A percentile compares a stretch with the other conserved stretches of the same genome.
These are phyloP conservation scores for Erythrocercus mccallii DNA, from an alignment of 2,113 vertebrate species.

Conservation along the genomic window DNA sequence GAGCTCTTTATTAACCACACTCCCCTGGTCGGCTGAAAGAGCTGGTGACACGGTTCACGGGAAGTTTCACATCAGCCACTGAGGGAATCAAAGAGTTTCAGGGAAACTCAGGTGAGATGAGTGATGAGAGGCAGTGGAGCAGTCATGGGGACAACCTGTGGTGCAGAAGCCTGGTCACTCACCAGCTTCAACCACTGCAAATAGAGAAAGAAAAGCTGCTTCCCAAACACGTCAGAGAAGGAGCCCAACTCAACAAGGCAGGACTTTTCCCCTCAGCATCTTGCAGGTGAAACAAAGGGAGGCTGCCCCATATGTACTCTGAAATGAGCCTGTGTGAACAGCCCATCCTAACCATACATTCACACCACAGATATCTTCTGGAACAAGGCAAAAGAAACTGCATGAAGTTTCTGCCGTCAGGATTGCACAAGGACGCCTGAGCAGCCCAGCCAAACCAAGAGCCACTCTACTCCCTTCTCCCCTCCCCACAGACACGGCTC, in stretches of 20 bases:
- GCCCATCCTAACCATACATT: accelerated
- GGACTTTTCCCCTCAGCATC: neutral
- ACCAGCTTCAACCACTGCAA: neutral
- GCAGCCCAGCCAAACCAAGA: neutral
- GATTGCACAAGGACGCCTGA: neutral
- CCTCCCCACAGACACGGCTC: accelerated
- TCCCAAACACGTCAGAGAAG: neutral
- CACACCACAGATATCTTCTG: neutral
- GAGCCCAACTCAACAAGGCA: accelerated
- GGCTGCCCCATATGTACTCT: accelerated
- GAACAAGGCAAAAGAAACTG: neutral
- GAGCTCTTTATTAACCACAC: neutral
- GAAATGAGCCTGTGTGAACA: neutral
- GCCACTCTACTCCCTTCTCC: neutral
- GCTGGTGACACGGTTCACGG: accelerated
- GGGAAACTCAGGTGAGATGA: neutral
- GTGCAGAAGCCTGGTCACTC: neutral
- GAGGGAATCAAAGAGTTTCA: neutral
- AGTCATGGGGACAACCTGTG: too few relatives aligned
- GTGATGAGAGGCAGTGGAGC: neutral
- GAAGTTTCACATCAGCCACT: neutral
- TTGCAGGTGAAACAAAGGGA: neutral
- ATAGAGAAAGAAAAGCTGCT: neutral
- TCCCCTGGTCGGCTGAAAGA: accelerated
- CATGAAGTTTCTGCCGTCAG: neutral